A percentile compares a stretch with the other conserved stretches of the same genome.
These are phyloP conservation scores for Tipula vernalis DNA, from an alignment of 2,888 invertebrate species.

Conservation along the genomic window DNA sequence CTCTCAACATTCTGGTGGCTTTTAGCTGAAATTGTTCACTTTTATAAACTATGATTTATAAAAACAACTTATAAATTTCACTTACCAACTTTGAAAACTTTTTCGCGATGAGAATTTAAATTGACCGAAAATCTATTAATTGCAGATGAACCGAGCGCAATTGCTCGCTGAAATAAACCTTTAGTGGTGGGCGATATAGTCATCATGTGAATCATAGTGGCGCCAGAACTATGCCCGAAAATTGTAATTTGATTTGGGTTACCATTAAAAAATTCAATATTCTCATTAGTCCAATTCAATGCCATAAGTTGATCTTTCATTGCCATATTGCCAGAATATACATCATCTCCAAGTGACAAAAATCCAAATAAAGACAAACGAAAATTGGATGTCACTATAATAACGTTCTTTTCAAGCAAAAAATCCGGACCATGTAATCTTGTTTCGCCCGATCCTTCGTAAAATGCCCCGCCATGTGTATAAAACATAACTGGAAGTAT, in stretches of 20 bases:
- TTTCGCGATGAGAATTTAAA: background rate
- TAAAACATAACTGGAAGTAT: conserved; percentile 11
- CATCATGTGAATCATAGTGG: background rate
- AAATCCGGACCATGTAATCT: conserved; percentile 4
- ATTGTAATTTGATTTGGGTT: background rate
- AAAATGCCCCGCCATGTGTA: conserved; percentile 10
- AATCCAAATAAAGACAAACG: background rate
- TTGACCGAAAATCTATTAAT: background rate
- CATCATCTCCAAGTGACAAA: background rate
- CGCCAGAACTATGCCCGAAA: background rate
- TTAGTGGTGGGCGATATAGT: background rate
- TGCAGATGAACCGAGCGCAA: background rate
- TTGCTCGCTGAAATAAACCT: background rate
- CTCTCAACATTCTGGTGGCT: background rate
- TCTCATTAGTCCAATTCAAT: background rate
- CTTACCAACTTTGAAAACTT: conserved; percentile 9
- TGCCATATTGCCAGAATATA: conserved; percentile 4
- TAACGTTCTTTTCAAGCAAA: conserved; percentile 7
- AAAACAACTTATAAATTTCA: background rate
- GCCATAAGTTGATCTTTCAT: background rate
- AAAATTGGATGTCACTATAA: background rate
- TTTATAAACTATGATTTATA: too few relatives aligned
- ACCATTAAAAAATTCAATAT: background rate
- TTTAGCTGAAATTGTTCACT: background rate
- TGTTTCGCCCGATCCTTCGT: conserved; percentile 4